Evolutionary conservation across 2,888 invertebrate genomes (phyloP).

Genomic region (Labia minor): DNA sequence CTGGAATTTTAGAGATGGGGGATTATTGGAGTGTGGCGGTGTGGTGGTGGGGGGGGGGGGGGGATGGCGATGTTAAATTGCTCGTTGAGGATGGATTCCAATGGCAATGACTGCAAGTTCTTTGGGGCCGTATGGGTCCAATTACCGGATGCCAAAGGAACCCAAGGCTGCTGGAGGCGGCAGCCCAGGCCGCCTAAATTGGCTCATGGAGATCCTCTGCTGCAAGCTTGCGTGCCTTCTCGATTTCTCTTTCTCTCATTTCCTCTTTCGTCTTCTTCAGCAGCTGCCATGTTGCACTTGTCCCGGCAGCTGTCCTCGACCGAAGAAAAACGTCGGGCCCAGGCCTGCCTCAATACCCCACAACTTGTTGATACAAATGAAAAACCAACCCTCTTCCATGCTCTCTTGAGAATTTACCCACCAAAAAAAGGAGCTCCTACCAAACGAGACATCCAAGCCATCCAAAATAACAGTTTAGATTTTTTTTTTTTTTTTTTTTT

Average conservation of each 20-base stretch:
- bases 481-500: no score
- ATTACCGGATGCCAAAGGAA: conserved; percentile 15
- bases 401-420: no score
- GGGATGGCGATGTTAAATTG: no score
- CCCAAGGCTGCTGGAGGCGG: conserved; percentile 16
- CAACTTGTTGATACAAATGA: background rate
- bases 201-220: conserved; percentile 25
- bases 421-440: no score
- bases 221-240: background rate
- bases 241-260: background rate
- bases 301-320: background rate
- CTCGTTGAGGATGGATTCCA: no score
- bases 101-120: no score
- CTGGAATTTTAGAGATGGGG: no score
- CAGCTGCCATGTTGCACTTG: conserved; percentile 5
- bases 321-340: background rate
- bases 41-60: no score
- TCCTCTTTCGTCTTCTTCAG: background rate
- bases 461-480: no score
- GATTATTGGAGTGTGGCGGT: no score
- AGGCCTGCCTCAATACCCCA: background rate
- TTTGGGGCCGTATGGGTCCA: conserved; percentile 25
- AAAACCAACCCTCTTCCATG: no score
- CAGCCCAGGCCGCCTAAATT: conserved; percentile 26
- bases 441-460: no score